phyloP scores from a whole-genome alignment of 2,113 vertebrate genomes.

The Apodemus speciosus region DNA sequence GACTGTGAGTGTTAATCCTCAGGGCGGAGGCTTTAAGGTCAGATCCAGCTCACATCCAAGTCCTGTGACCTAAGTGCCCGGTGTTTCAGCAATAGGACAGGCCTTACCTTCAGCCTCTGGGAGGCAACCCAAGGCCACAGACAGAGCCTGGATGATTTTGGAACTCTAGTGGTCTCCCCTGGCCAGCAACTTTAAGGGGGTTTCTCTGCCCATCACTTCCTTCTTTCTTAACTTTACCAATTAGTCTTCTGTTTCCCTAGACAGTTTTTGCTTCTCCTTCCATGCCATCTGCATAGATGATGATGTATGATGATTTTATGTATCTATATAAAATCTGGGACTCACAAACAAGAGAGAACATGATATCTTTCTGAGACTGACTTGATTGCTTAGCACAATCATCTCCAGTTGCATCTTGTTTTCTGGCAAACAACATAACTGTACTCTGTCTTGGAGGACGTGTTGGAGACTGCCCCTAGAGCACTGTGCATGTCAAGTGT shows the following conservation, averaged over 20 bases:
- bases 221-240: neutral
- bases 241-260: neutral
- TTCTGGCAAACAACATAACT: neutral
- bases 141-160: neutral
- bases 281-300: neutral
- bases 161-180: neutral
- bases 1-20: neutral
- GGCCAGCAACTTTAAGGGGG: neutral
- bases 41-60: neutral
- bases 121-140: neutral
- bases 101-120: neutral
- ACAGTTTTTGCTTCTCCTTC: neutral
- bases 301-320: neutral
- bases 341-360: neutral
- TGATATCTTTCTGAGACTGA: neutral
- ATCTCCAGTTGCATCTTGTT: neutral
- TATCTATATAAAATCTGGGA: neutral
- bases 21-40: neutral
- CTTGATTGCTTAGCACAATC: neutral
- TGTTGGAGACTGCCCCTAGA: neutral
- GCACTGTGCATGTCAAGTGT: no score
- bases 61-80: neutral
- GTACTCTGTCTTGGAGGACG: neutral
- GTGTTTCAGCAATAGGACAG: neutral
- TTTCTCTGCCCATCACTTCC: neutral